Evolutionary conservation across 2,888 invertebrate genomes (phyloP), one percentile per base, ranked within the genome.

Genomic region (Volucella inflata): DNA sequence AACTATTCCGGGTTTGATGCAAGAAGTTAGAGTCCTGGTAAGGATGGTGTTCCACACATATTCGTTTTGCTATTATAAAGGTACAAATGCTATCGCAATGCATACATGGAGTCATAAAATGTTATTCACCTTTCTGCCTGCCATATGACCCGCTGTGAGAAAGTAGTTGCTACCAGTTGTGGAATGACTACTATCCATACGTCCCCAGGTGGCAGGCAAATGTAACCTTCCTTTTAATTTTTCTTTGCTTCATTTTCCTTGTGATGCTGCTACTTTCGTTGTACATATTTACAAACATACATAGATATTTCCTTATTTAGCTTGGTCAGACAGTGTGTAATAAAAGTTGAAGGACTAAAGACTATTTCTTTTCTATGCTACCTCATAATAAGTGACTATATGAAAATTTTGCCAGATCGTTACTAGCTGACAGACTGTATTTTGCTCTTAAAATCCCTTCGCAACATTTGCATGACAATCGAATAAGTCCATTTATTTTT

Each of bases 61-160:
- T 75, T 59, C 62, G 71, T 42, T 53, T 53, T 60, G 53, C 40
- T 30, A 44, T 68, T 44, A 76, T 81, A n/a, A n/a, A n/a, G n/a
- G 75, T 68, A 71, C 38, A 74, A 74, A 64, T 62, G 64, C 65
- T 57, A 48, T 71, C 36, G 72, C 72, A 72, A 21, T 74, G 48
- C 78, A 65, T 59, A 51, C 57, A 62, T n/a, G 46, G 44, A 21
- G 82, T 11, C 44, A 62, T 68, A 72, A 72, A 67, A 78, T 78
- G 82, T 77, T 78, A 78, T 78, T 78, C 72, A 78, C 78, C 82
- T 82, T 59, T 76, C 51, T 57, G 48, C 36, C 67, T 64, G 36
- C 55, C 38, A 48, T 30, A 6, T 53, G 46, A 80, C 75, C 30
- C 50, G 38, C 55, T 30, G 30, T 48, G 48, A 44, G 14, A 38